Evolutionary conservation across 2,888 invertebrate species (phyloP), one percentile per base, ranked within the genome.

Genomic region (Oxytorus armatus): DNA sequence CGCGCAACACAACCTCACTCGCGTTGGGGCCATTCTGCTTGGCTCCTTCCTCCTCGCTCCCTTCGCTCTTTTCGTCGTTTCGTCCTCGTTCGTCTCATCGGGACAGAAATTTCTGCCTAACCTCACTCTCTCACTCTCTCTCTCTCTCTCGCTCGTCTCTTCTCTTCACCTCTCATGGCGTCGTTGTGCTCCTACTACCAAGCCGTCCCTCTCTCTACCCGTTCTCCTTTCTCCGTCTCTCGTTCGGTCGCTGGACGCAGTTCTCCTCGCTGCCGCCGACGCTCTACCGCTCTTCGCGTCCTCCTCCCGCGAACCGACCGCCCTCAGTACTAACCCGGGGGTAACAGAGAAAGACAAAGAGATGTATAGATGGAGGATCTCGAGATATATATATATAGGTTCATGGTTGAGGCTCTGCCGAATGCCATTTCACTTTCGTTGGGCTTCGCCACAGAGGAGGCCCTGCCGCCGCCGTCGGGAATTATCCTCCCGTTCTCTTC

Each of bases 361-460:
- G 42, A 63, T 23, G 66, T 23, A 39, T 53, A 51, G 53, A 65
- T 49, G 33, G n/a, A 49, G 29, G 16, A 47, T n/a, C 36, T 36
- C 16, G 36, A 55, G 63, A 65, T 49, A 18, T 55, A 77, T 33
- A 68, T 39, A 74, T 47, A 25, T 42, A 63, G 18, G 39, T 47
- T 73, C 73, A 72, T 66, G 61, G 76, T 47, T 79, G 77, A 59
- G 39, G 75, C 82, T 63, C 57, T 68, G 81, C 84, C 88, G 90
- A 91, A 92, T 92, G 91, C 92, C 92, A 91, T 92, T 92, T 92
- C 92, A 92, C 92, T 92, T 92, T 92, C 92, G 91, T 91, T 91
- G 89, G 90, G 90, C 90, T 90, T 90, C 90, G 90, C 89, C 88
- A 89, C 89, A 89, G 89, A 87, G 88, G 90, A 89, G 84, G 77